Base-by-base conservation (phyloP, 2,113 vertebrate genomes). In the Columbina picui region DNA sequence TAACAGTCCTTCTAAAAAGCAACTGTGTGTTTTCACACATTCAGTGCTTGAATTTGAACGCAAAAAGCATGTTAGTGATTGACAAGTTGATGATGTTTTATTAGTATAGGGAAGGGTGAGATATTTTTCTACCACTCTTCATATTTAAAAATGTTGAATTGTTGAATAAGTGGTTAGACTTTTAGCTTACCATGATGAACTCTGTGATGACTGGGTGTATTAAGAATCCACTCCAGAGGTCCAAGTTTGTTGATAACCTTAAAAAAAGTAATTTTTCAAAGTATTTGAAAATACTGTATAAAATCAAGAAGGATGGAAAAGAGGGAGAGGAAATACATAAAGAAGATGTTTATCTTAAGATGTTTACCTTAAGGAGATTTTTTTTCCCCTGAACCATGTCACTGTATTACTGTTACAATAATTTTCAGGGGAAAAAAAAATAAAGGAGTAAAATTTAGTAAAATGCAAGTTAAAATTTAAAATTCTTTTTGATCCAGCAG, bases 191-290 rank as follows among this genome's bases (percentile, higher is more conserved):
- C 99, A 41, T 99, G 99, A 96, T 99, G 99, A 96, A 99, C 99
- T 95, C 98, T 97, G 83, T 99, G 99, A 92, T 99, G 99, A 94
- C 99, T 99, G 13, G 99, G 99, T 53, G 99, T 99, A 97, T 99
- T 99, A 47, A 99, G 97, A 90, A 99, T 90, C 97, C 98, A 98
- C 96, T 99, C 99, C 95, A 99, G 96, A 80, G 99, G 99, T 29
- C 99, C 99, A 43, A 99, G 98, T 68, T 98, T 98, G 91, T 70
- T 94, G 82, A 99, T 98, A 78, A 99, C 30, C 99, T 99, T 89
- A 77, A 91, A 95, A 90, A 94, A 77, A 21, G 2, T 21, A 68
- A 76, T 17, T 7, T 57, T 91, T 81, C 39, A 76, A 69, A 90
- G 1, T 85, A 56, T 36, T 23, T 45, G 6, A 81, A 90, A 76